Percentiles rank a stretch among this genome's conserved stretches.
These are phyloP conservation scores for Panagrolaimus sp. DNA, from an alignment of 1,140 invertebrate species.

Conservation along the genomic window DNA sequence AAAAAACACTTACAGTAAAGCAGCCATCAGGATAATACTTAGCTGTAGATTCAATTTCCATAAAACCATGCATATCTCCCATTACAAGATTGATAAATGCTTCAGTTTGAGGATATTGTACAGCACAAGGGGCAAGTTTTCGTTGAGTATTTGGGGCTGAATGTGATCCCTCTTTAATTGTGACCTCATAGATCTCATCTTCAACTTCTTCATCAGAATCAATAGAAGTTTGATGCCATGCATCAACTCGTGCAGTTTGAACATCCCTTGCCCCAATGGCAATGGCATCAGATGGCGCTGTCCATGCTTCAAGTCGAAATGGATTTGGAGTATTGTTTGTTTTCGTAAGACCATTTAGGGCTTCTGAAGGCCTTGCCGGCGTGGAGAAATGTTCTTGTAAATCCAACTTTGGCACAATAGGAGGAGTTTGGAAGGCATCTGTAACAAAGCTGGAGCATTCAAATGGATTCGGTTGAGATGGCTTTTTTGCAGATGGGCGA, in stretches of 20 bases:
- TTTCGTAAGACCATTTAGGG: slow-evolving; percentile 18
- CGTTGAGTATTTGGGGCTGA: slow-evolving; percentile 30
- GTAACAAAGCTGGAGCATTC: slow-evolving; percentile 3
- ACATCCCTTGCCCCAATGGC: slow-evolving; percentile 19
- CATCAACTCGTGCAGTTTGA: slow-evolving; percentile 9
- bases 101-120: slow-evolving; percentile 36
- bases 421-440: slow-evolving; percentile 11
- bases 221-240: not conserved
- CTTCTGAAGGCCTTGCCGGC: slow-evolving; percentile 13
- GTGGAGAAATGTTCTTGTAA: slow-evolving; percentile 5
- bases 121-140: slow-evolving; percentile 34
- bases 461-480: not conserved
- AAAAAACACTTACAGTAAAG: slow-evolving; percentile 26
- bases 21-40: slow-evolving; percentile 26
- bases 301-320: slow-evolving; percentile 30
- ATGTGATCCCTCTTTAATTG: not conserved
- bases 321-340: slow-evolving; percentile 26
- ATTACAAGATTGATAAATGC: slow-evolving; percentile 35
- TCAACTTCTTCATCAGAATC: not conserved
- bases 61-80: slow-evolving; percentile 18
- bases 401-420: slow-evolving; percentile 23
- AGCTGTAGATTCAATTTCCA: slow-evolving; percentile 15
- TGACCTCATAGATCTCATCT: not conserved
- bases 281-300: not conserved
- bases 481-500: slow-evolving; percentile 12